Base-by-base conservation (phyloP, 2,113 vertebrate species). In the Meleagris gallopavo region DNA sequence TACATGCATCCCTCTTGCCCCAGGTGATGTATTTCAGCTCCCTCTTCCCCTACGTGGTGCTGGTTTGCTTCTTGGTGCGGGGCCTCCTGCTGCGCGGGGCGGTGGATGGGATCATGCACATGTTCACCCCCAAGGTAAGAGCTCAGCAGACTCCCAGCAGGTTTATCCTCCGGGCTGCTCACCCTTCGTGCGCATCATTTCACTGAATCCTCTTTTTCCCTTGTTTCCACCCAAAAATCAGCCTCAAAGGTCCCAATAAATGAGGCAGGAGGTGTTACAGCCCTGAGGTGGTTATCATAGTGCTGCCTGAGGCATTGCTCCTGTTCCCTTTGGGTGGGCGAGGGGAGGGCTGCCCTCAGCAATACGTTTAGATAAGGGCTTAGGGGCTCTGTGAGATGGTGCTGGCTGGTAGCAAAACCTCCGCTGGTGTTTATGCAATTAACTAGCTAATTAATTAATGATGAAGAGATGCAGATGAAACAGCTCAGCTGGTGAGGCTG, bases 11-110 rank as follows among this genome's bases (percentile, higher is more conserved):
- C 67, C 85, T 84, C 90, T 61, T 15, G 64, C 93, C 75, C 36
- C 69, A 99, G 99, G 99, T 99, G 97, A 99, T 99, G 99, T 99
- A 99, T 96, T 99, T 99, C 98, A 99, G 99, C 97, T 99, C 99
- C 5, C 99, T 99, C 80, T 99, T 99, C 97, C 99, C 99, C 0
- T 99, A 99, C 1, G 95, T 99, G 97, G 99, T 99, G 91, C 98
- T 99, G n/a, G 98, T 99, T 96, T 99, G 99, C 94, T 99, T 99
- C 97, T 95, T 99, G 97, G 98, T 99, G 52, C 98, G 99, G 71
- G 99, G 99, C 2, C 96, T 99, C 61, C 91, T 99, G 93, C 98
- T 99, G 83, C 98, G 98, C 5, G 99, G 99, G 21, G 99, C 99
- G 0, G 97, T 99, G 36, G 99, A 99, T 6, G 99, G 99, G 57